Conservation (phyloP, 2,888 invertebrate genomes). For the Brachycybe producta region DNA sequence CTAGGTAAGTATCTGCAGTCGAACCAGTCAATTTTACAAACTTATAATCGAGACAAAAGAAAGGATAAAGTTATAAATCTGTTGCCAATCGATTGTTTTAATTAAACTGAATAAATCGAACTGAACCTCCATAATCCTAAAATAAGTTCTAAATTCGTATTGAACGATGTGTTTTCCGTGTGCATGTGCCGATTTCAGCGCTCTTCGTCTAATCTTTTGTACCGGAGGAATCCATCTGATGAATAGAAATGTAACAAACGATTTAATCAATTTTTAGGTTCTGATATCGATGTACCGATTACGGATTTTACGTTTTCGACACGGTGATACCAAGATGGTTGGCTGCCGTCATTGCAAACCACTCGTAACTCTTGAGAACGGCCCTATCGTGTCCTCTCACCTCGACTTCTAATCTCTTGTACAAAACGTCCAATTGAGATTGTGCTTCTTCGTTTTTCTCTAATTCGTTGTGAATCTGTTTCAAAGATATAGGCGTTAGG, state of each 20-base stretch:
- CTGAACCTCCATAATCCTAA: constrained; percentile 52
- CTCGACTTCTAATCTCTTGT: constrained; percentile 69
- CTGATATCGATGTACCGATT: neutral
- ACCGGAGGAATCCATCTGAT: constrained; percentile 59
- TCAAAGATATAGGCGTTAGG: too few relatives aligned
- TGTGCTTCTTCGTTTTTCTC: constrained; percentile 4
- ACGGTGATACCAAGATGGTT: constrained; percentile 63
- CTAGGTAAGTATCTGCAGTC: constrained; percentile 86
- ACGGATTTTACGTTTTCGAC: constrained; percentile 38
- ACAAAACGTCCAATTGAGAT: constrained; percentile 42
- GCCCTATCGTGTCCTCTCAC: constrained; percentile 73
- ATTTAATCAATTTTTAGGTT: constrained; percentile 4
- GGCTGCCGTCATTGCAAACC: constrained; percentile 69
- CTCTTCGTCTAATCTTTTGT: constrained; percentile 59
- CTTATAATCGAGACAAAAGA: constrained; percentile 27
- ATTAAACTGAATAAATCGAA: too few relatives aligned
- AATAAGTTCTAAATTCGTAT: constrained; percentile 90
- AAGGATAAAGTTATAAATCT: neutral
- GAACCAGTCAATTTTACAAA: constrained; percentile 80
- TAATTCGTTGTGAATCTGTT: too few relatives aligned
- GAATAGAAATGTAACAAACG: too few relatives aligned
- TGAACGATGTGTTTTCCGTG: constrained; percentile 89
- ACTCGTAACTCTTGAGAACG: constrained; percentile 74
- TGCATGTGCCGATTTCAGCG: constrained; percentile 76
- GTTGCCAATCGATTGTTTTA: neutral